Evolutionary conservation across 2,113 vertebrate species (phyloP).

Genomic region (Verasper variegatus): DNA sequence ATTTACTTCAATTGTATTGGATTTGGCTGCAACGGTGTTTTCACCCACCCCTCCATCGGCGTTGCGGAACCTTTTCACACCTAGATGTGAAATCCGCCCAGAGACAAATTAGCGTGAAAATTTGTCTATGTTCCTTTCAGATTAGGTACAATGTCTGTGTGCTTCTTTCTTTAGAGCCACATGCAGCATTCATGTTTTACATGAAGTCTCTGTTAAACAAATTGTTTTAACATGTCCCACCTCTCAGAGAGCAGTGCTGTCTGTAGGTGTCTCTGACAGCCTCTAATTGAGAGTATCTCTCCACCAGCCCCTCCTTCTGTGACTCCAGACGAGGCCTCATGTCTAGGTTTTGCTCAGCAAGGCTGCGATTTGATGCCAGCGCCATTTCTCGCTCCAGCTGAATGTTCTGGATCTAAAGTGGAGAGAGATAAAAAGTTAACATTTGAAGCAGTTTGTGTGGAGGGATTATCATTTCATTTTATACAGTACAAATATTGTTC

Average conservation of each 20-base stretch:
- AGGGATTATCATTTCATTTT: neutral
- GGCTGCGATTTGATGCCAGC: constrained; percentile 91
- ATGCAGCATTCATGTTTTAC: too few species aligned
- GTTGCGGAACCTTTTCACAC: too few species aligned
- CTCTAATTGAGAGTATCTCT: constrained; percentile 88
- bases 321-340: constrained; percentile 87
- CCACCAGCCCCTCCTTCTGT: constrained; percentile 84
- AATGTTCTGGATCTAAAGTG: constrained; percentile 89
- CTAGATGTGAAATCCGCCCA: too few species aligned
- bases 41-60: too few species aligned
- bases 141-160: too few species aligned
- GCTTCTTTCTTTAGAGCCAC: too few species aligned
- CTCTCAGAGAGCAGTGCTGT: constrained; percentile 76
- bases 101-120: too few species aligned
- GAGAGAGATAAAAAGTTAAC: neutral
- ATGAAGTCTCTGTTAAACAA: neutral
- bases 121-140: too few species aligned
- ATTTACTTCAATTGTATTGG: too few species aligned
- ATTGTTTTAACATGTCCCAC: constrained; percentile 40
- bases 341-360: constrained; percentile 93
- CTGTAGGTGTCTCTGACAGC: constrained; percentile 76
- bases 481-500: neutral
- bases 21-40: too few species aligned
- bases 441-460: neutral
- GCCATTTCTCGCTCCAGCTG: constrained; percentile 96